phyloP scores from a whole-genome alignment of 2,113 vertebrate species.

The Thryonomys swinderianus region DNA sequence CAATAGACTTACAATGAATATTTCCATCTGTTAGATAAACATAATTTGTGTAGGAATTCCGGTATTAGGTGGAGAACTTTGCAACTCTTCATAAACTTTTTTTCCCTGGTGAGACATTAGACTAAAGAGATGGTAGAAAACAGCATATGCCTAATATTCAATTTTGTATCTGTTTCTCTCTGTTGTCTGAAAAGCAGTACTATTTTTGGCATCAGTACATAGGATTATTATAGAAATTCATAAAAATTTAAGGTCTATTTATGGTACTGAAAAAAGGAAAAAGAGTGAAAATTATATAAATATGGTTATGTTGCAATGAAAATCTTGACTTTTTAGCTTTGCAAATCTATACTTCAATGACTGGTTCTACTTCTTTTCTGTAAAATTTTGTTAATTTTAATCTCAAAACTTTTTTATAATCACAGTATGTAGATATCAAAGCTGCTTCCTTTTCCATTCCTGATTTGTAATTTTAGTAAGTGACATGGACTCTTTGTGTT shows the following conservation, averaged over 20 bases:
- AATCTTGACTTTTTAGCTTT: not conserved
- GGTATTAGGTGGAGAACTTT: constrained; percentile 43
- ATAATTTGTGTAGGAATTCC: constrained; percentile 64
- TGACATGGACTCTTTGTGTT: constrained; percentile 57
- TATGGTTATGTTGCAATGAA: not conserved
- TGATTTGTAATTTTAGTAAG: constrained; percentile 74
- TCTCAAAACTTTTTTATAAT: constrained; percentile 42
- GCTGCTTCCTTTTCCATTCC: not conserved
- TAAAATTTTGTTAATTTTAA: constrained; percentile 1
- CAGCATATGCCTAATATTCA: constrained; percentile 73
- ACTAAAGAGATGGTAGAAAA: constrained; percentile 67
- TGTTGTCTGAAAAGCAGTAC: constrained; percentile 64
- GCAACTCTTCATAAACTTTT: constrained; percentile 30
- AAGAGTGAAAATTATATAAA: not conserved
- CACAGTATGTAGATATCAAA: constrained; percentile 58
- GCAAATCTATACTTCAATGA: not conserved
- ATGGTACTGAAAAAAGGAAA: not conserved
- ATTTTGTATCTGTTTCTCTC: constrained; percentile 69
- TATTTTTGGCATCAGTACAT: not conserved
- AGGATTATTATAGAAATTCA: constrained; percentile 48
- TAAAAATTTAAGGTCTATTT: constrained; percentile 41
- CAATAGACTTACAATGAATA: constrained; percentile 60
- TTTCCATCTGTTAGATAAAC: constrained; percentile 64
- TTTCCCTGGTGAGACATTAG: constrained; percentile 76
- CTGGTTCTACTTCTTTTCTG: not conserved